Evolutionary conservation across 2,888 invertebrate genomes (phyloP).

Genomic region (Tridacna gigas): DNA sequence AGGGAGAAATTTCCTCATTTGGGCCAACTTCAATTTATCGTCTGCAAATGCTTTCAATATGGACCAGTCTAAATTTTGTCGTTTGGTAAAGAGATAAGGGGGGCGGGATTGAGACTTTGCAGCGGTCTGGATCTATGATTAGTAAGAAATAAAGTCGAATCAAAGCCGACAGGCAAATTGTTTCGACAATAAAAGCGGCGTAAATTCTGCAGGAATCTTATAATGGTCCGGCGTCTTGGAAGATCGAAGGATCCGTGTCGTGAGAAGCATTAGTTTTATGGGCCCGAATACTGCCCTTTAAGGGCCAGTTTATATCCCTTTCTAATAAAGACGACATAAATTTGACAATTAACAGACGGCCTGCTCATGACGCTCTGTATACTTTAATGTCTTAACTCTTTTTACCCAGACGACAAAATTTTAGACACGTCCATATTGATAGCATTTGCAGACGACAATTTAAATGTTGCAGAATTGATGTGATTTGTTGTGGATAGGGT

Average conservation of each 20-base stretch:
- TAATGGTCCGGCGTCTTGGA: constrained; percentile 20
- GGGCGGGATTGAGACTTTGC: not conserved
- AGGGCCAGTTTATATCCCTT: constrained; percentile 19
- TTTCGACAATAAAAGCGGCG: constrained; percentile 19
- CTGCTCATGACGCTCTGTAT: constrained; percentile 9
- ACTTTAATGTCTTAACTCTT: not conserved
- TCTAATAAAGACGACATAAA: constrained; percentile 12
- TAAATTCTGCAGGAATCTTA: constrained; percentile 28
- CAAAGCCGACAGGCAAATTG: constrained; percentile 39
- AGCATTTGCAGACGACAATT: no score
- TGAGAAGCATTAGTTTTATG: constrained; percentile 28
- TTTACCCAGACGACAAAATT: no score
- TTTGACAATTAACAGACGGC: constrained; percentile 25
- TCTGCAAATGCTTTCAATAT: no score
- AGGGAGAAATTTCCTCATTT: no score
- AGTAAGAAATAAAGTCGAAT: constrained; percentile 25
- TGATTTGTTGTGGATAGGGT: no score
- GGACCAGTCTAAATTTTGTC: no score
- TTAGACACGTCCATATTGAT: no score
- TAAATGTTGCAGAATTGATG: no score
- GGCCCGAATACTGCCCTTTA: constrained; percentile 20
- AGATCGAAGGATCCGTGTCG: constrained; percentile 15
- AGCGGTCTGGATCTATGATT: constrained; percentile 19
- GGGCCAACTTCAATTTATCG: no score
- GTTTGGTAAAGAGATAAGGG: no score